Conservation (phyloP, 2,797 vertebrate species). For the Coregonus suidteri region DNA sequence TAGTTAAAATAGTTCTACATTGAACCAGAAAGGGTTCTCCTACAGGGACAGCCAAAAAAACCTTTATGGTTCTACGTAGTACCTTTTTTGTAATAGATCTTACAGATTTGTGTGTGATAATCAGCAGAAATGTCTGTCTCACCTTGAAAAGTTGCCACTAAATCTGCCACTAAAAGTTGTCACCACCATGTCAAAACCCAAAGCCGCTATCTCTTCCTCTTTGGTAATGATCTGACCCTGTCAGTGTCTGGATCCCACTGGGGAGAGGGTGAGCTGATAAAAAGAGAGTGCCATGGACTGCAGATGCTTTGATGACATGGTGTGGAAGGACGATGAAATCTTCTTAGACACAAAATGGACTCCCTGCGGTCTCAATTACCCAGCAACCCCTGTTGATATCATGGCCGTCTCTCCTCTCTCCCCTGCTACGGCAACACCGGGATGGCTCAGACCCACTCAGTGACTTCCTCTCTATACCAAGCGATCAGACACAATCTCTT, state of each 20-base stretch:
- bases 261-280: slow-evolving; percentile 50
- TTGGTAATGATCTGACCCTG: slow-evolving; percentile 50
- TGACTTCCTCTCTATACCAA: slow-evolving; percentile 50
- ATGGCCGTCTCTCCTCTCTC: slow-evolving; percentile 23
- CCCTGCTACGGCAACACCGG: slow-evolving; percentile 47
- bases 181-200: slow-evolving; percentile 11
- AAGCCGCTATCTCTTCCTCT: slow-evolving; percentile 17
- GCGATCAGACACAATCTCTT: slow-evolving; percentile 59
- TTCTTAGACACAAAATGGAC: slow-evolving; percentile 55
- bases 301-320: slow-evolving; percentile 60
- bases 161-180: too few species aligned
- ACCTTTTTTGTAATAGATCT: not conserved
- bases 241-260: slow-evolving; percentile 20
- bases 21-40: too few species aligned
- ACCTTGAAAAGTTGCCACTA: too few species aligned
- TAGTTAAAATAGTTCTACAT: too few species aligned
- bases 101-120: not conserved
- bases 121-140: not conserved
- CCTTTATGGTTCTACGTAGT: not conserved
- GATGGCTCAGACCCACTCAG: slow-evolving; percentile 61
- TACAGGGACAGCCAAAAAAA: too few species aligned
- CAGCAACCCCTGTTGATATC: slow-evolving; percentile 6
- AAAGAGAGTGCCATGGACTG: slow-evolving; percentile 52
- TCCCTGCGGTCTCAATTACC: slow-evolving; percentile 75
- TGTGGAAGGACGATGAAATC: slow-evolving; percentile 49